Base-by-base conservation (phyloP, 2,113 vertebrate species). In the Takifugu flavidus region DNA sequence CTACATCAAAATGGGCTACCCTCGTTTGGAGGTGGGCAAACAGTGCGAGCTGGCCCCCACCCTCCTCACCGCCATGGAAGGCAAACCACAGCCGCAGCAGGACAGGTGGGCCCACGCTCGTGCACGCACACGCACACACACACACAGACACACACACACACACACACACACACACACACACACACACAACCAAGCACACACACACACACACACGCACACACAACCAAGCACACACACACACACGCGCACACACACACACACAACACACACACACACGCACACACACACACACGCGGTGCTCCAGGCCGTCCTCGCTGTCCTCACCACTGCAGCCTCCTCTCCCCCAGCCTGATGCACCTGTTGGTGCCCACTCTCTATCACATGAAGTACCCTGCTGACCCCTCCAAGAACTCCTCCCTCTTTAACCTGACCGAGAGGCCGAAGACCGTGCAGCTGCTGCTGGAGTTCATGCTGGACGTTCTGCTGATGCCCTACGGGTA, bases 401-500 rank as follows among this genome's bases (percentile, higher is more conserved):
- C 89, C 58, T 86, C 93, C 70, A 98, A 94, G 91, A 89, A 85
- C 82, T 85, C 92, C 67, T 91, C 91, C 83, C 91, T 92, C 0
- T 98, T 98, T 90, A 96, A 96, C 84, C 91, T 99, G 86, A 91
- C 92, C 61, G 97, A 99, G 90, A 94, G 95, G 89, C 97, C 96
- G 91, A 97, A 96, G 92, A 98, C 94, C 49, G 94, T 97, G 72
- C 96, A 98, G 74, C 89, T 96, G 77, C 93, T 99, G 78, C 90
- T 96, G 86, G 97, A 98, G 90, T 99, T 99, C 74, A 98, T 99
- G 96, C 89, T 98, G 60, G 97, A 99, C 79, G 95, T 98, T 76
- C 92, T 99, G 70, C 91, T 99, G 75, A 98, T 99, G 97, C 97
- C 97, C 90, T 99, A 99, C 49, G 97, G 97, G 97, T 99, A 85